phyloP scores from a whole-genome alignment of 53 echinoderm and acorn worm species.

The Holothuria scabra region DNA sequence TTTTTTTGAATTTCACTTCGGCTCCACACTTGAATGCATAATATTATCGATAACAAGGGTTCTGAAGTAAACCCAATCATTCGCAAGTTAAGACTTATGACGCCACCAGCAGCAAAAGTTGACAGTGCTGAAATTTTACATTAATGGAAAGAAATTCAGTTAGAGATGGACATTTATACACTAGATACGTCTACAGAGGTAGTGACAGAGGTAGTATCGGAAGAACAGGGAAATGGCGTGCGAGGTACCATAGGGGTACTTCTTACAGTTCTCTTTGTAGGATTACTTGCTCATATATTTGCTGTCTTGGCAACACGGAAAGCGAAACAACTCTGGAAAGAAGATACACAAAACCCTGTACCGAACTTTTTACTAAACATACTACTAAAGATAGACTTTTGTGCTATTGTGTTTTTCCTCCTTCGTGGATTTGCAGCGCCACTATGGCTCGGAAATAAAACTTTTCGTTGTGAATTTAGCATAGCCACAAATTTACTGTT shows the following conservation, averaged over 20 bases:
- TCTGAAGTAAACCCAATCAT: no score
- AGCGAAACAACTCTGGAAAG: slow-evolving; percentile 17
- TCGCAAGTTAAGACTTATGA: no score
- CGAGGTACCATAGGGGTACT: not conserved
- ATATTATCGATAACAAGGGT: no score
- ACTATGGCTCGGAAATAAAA: not conserved
- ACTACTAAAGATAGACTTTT: slow-evolving; percentile 63
- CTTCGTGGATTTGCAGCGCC: slow-evolving; percentile 41
- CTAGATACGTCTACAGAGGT: no score
- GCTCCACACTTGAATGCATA: no score
- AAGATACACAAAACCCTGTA: slow-evolving; percentile 36
- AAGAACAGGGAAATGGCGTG: no score
- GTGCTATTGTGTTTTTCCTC: slow-evolving; percentile 64
- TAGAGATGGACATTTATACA: no score
- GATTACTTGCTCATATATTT: slow-evolving; percentile 62
- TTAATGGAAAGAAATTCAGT: no score
- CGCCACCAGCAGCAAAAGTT: no score
- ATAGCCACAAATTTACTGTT: slow-evolving; percentile 67
- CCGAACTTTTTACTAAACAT: slow-evolving; percentile 51
- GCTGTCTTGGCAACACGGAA: slow-evolving; percentile 63
- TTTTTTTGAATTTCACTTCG: no score
- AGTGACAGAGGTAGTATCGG: no score
- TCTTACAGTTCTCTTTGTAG: slow-evolving; percentile 33
- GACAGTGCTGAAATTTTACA: no score
- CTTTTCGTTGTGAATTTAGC: slow-evolving; percentile 65